Conservation (phyloP, 2,113 vertebrate genomes). For the Phalacrocorax pelagicus region DNA sequence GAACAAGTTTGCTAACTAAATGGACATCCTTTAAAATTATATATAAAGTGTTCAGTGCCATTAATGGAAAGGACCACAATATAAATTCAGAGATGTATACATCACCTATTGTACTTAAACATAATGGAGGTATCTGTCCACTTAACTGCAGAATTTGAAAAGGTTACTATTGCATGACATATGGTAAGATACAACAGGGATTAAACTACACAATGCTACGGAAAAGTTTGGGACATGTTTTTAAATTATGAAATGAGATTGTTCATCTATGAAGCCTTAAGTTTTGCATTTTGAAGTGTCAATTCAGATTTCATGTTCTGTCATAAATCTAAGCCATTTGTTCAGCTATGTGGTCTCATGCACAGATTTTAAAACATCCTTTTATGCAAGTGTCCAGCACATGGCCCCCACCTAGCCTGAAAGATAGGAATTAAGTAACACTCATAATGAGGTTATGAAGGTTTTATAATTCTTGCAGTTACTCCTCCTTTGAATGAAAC, state of each 20-base stretch:
- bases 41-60: not conserved
- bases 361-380: not conserved
- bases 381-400: not conserved
- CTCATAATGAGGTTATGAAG: not conserved
- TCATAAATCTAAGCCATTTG: constrained; percentile 26
- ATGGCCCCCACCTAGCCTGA: not conserved
- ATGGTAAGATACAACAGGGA: not conserved
- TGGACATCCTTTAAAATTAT: not conserved
- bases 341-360: not conserved
- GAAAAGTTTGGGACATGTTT: not conserved
- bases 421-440: constrained; percentile 5
- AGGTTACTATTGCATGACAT: not conserved
- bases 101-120: not conserved
- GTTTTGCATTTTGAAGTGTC: constrained; percentile 9
- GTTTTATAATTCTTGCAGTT: constrained; percentile 25
- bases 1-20: not conserved
- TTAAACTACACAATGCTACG: not conserved
- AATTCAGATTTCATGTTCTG: constrained; percentile 16
- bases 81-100: not conserved
- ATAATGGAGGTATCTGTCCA: not conserved
- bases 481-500: constrained; percentile 23
- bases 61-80: not conserved
- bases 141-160: not conserved
- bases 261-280: not conserved
- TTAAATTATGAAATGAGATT: not conserved